phyloP scores from a whole-genome alignment of 2,113 vertebrate species.

The Miniopterus natalensis region DNA sequence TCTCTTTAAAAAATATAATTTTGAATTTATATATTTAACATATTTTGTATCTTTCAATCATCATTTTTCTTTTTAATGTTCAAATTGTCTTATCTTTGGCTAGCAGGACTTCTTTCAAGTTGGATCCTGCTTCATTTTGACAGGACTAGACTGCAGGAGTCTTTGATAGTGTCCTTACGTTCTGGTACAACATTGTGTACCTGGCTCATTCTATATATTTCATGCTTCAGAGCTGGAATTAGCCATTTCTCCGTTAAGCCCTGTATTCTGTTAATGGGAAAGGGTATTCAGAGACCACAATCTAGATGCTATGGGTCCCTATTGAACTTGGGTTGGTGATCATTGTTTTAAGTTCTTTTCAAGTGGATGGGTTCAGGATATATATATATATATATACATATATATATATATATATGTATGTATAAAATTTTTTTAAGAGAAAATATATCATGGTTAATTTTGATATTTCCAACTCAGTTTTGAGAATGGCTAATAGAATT shows the following conservation, averaged over 20 bases:
- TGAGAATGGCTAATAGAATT: background rate
- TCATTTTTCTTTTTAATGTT: constrained; percentile 34
- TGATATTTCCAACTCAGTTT: constrained; percentile 51
- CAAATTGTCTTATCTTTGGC: background rate
- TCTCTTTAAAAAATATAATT: background rate
- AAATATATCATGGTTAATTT: background rate
- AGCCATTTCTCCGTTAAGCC: background rate
- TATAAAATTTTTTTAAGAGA: background rate
- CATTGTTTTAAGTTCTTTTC: constrained; percentile 22
- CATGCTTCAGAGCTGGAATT: background rate
- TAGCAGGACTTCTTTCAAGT: background rate
- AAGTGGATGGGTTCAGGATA: background rate
- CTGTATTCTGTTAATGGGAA: background rate
- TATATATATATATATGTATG: too few relatives aligned
- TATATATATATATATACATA: background rate
- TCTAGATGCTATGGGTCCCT: background rate
- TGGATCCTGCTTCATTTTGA: background rate
- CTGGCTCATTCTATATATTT: background rate
- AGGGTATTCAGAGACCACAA: background rate
- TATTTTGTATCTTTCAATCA: constrained; percentile 13
- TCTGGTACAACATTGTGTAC: background rate
- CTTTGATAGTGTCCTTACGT: constrained; percentile 18
- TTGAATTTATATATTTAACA: constrained; percentile 4
- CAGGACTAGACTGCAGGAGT: background rate
- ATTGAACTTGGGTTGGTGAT: background rate